Conservation (phyloP, 2,113 vertebrate genomes). For the Phyllostomus hastatus region DNA sequence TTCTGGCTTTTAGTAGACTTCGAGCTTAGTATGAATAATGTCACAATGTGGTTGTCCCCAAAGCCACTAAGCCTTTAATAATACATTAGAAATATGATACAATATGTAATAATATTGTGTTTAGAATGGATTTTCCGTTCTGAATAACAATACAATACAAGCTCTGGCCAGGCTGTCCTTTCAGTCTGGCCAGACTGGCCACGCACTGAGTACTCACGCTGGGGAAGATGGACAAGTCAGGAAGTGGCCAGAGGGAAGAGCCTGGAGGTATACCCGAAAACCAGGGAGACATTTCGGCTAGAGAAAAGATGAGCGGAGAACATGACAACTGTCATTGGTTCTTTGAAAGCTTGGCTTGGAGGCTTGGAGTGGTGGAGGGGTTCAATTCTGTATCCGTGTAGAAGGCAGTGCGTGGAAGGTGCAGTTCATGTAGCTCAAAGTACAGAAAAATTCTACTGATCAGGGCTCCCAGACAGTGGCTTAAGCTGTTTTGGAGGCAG, state of each 20-base stretch:
- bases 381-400: neutral
- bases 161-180: neutral
- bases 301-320: neutral
- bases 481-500: neutral
- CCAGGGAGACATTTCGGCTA: neutral
- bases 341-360: neutral
- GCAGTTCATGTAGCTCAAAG: neutral
- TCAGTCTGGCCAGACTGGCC: neutral
- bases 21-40: neutral
- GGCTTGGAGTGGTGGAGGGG: neutral
- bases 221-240: neutral
- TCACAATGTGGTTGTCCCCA: neutral
- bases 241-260: neutral
- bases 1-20: neutral
- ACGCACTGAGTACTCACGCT: neutral
- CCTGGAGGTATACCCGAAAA: neutral
- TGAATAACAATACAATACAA: neutral
- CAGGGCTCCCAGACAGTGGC: neutral
- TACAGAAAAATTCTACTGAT: neutral
- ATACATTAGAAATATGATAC: neutral
- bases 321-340: neutral
- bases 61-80: neutral
- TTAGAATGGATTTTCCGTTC: neutral
- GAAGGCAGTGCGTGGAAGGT: neutral
- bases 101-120: neutral